Evolutionary conservation across 37 sponge, comb jelly and placozoan genomes (phyloP), one percentile per base, ranked within the genome.

Genomic region (Beroe forskalii): DNA sequence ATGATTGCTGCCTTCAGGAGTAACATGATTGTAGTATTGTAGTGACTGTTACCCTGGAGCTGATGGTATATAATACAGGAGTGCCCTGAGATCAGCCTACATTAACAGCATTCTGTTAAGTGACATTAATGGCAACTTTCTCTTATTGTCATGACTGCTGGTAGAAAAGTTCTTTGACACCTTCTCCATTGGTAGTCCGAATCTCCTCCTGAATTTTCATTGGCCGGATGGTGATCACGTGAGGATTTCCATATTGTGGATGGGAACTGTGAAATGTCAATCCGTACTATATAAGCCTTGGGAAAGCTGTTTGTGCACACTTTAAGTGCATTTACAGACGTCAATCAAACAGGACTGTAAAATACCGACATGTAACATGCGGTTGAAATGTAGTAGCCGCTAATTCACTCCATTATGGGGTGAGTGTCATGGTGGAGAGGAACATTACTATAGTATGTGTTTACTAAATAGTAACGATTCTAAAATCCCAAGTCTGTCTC

Each of bases 141-240:
- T 27, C 32, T 32, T 32, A 69, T 69, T 69, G 72, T 69, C 72
- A 69, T 69, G 72, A 69, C 32, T 69, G 55, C 55, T 69, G 72
- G 27, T 69, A 69, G 72, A 69, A 69, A 69, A 69, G 72, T 32
- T 69, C 72, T 69, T 69, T 69, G 72, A 69, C 72, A 69, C 72
- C 38, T 37, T 27, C 32, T 32, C 32, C 33, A 33, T 69, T 69
- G 72, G 72, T 32, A 14, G 72, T 9, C 72, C 14, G 39, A 20
- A 3, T 33, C 37, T 69, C 38, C 37, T 36, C 32, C 72, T 36
- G 8, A 19, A 32, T 37, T 69, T 37, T 17, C 72, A 69, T 69
- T 69, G 38, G 72, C 32, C 8, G 37, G 1, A 33, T 35, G 2
- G 6, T 17, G 12, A 35, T 69, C 72, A 69, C 38, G 38, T 69